Conservation (phyloP, 92 coral and sea anemone genomes). For the Epizoanthus stellaris region DNA sequence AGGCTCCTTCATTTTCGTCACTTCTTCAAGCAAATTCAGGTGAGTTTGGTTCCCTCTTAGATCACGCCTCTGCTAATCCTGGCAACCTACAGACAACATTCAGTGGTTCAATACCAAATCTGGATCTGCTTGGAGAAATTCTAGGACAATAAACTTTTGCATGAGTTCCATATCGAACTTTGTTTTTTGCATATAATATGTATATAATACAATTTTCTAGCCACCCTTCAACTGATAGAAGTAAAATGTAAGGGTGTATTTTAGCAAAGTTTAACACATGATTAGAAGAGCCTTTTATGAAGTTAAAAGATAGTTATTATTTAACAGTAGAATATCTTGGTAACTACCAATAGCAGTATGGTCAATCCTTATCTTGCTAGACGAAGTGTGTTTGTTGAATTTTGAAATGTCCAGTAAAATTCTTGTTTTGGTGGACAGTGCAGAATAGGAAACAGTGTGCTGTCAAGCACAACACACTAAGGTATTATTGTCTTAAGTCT, state of each 20-base stretch:
- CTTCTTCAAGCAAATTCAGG: slow-evolving; percentile 31
- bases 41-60: slow-evolving; percentile 61
- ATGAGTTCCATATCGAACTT: neutral
- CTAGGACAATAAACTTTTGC: slow-evolving; percentile 57
- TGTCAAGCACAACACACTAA: neutral
- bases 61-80: slow-evolving; percentile 75
- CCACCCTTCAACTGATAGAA: neutral
- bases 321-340: slow-evolving; percentile 14
- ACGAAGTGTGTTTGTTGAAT: slow-evolving; percentile 11
- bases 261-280: slow-evolving; percentile 18
- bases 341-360: neutral
- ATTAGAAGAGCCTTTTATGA: slow-evolving; percentile 28
- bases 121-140: slow-evolving; percentile 85
- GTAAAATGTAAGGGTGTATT: neutral
- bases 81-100: slow-evolving; percentile 89
- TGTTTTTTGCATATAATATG: slow-evolving; percentile 7
- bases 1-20: slow-evolving; percentile 89
- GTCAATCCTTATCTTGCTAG: neutral
- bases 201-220: slow-evolving; percentile 19
- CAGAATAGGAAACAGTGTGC: neutral
- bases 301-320: slow-evolving; percentile 41
- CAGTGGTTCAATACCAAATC: slow-evolving; percentile 91
- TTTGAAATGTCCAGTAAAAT: neutral
- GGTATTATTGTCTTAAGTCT: neutral
- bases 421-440: neutral